Conservation (phyloP, 2,888 invertebrate species). For the Caenorhabditis angaria region DNA sequence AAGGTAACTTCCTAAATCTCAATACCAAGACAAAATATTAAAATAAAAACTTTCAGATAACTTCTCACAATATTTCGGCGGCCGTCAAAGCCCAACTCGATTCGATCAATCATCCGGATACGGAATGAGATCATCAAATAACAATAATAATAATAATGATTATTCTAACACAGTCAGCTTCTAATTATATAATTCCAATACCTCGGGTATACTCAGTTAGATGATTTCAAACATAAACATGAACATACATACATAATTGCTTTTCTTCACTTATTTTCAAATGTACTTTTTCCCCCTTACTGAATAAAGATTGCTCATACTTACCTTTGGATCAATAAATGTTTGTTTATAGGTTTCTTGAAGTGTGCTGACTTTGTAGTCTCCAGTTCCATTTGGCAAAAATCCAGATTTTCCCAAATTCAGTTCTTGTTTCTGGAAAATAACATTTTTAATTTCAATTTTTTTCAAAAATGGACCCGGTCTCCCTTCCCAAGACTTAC, state of each 20-base stretch:
- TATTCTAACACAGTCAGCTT: slow-evolving; percentile 8
- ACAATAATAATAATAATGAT: slow-evolving; percentile 8
- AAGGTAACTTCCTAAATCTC: slow-evolving; percentile 9
- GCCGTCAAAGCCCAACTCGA: slow-evolving; percentile 9
- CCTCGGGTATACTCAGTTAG: slow-evolving; percentile 24
- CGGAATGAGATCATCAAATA: slow-evolving; percentile 20
- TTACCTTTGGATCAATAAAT: slow-evolving; percentile 72
- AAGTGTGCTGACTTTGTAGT: slow-evolving; percentile 66
- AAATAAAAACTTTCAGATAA: background rate
- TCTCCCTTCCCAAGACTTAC: slow-evolving; percentile 41
- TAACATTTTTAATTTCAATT: too few relatives aligned
- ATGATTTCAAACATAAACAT: background rate
- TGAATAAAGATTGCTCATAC: slow-evolving; percentile 7
- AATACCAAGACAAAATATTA: slow-evolving; percentile 12
- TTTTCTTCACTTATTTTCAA: background rate
- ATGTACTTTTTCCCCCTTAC: background rate
- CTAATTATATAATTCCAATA: slow-evolving; percentile 3
- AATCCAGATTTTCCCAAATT: slow-evolving; percentile 54
- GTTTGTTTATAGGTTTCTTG: slow-evolving; percentile 71
- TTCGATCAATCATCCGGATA: slow-evolving; percentile 35
- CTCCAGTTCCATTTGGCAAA: slow-evolving; percentile 60
- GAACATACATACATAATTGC: background rate
- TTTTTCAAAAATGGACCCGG: background rate
- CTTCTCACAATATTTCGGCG: background rate
- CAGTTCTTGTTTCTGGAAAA: slow-evolving; percentile 44